Evolutionary conservation across 35 echinoderm and acorn worm genomes (phyloP), one percentile per base, ranked within the genome.

Genomic region (Diadema setosum): DNA sequence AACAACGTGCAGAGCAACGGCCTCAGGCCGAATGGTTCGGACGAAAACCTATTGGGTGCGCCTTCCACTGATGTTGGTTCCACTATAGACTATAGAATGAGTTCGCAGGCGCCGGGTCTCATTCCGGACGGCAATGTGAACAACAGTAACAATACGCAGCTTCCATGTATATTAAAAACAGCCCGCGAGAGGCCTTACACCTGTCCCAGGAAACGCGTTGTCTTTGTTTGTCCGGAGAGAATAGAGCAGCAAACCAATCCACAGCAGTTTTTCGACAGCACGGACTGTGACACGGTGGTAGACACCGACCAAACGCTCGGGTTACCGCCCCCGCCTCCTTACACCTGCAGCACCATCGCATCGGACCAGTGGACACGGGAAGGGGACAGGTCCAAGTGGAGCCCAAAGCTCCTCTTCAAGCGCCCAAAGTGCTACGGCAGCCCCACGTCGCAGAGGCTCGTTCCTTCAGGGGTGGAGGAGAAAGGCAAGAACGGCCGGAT

Each of bases 141-240:
- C 50, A 86, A 86, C 20, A 67, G 83, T 33, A 86, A 86, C 83
- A 86, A 86, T 42, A 86, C 73, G 40, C 73, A 78, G 39, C 73
- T 78, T 78, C 73, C 73, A 42, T 78, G 73, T 44, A 78, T 78
- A 42, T 18, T 78, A 20, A 78, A 78, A 78, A 44, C 35, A 26
- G 27, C 73, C 17, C 29, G 20, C 35, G 73, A 39, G 14, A 78
- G 73, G 73, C 73, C 29, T 44, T 42, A 41, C 37, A 24, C 73
- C 73, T 8, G 25, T 67, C 27, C 27, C 18, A 67, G 44, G 40
- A 78, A 78, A 78, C 73, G 44, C 18, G 73, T 78, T 44, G 73
- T 36, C 35, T 78, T 78, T 44, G 73, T 78, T 21, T 78, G 73
- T 78, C 73, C 73, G 37, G 73, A 78, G 24, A 78, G 39, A 5